Percentiles rank a stretch among this genome's conserved stretches.
phyloP scores from a whole-genome alignment of 2,113 vertebrate genomes.

The Opisthocomus hoazin region DNA sequence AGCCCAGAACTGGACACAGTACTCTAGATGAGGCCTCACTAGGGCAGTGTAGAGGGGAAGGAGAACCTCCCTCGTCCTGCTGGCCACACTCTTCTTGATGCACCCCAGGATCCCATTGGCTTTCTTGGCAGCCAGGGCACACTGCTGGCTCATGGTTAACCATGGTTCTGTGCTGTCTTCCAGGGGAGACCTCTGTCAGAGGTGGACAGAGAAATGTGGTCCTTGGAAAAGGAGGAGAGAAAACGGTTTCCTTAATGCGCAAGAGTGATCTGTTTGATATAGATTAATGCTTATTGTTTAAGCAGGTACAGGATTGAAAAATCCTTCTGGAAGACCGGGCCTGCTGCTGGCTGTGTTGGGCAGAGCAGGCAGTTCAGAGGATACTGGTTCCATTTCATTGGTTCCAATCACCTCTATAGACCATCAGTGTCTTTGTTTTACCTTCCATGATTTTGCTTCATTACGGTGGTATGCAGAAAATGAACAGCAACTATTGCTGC shows the following conservation, averaged over 20 bases:
- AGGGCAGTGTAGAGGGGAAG: no score
- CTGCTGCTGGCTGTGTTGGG: background rate
- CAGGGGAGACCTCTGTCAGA: background rate
- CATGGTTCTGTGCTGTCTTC: background rate
- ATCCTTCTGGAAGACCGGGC: background rate
- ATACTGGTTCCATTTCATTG: background rate
- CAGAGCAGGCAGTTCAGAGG: background rate
- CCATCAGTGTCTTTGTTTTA: conserved; percentile 14
- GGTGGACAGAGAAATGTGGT: background rate
- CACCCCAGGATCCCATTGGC: no score
- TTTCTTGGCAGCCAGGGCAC: no score
- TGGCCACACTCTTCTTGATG: no score
- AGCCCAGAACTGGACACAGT: no score
- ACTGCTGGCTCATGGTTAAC: no score
- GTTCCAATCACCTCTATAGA: conserved; percentile 4
- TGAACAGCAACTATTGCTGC: background rate
- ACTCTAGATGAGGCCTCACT: no score
- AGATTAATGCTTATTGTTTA: background rate
- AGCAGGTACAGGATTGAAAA: background rate
- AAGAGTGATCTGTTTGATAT: background rate
- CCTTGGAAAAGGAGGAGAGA: background rate
- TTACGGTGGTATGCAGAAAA: background rate
- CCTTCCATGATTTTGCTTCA: background rate
- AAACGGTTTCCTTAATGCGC: background rate
- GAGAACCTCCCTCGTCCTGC: no score